Evolutionary conservation across 2,797 vertebrate species (phyloP).

Genomic region (Myotis daubentonii): DNA sequence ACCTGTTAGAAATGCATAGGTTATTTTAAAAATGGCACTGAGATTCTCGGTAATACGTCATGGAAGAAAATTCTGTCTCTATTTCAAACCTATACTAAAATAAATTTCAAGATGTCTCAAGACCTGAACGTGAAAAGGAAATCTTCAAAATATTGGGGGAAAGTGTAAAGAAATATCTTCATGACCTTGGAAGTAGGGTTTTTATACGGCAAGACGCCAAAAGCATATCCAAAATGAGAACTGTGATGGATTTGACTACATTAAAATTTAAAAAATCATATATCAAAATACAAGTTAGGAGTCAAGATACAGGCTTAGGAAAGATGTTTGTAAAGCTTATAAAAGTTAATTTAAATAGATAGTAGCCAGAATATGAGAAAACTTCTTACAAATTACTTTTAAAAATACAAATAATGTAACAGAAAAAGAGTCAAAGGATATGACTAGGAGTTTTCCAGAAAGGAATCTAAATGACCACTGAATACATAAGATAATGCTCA

Average conservation of each 20-base stretch:
- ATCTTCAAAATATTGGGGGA: slow-evolving; percentile 28
- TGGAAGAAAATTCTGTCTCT: slow-evolving; percentile 39
- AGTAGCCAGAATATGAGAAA: slow-evolving; percentile 46
- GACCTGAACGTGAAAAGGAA: neutral
- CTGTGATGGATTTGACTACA: slow-evolving; percentile 17
- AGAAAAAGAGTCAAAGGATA: slow-evolving; percentile 5
- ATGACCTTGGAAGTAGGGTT: slow-evolving; percentile 23
- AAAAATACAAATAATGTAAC: slow-evolving; percentile 45
- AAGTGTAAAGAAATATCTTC: slow-evolving; percentile 29
- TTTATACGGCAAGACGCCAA: slow-evolving; percentile 29
- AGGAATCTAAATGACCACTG: neutral
- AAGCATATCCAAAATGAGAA: neutral
- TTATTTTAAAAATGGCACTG: slow-evolving; percentile 25
- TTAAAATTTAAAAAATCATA: slow-evolving; percentile 48
- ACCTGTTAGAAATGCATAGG: neutral
- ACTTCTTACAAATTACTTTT: neutral
- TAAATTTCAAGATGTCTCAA: slow-evolving; percentile 22
- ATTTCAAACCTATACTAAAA: slow-evolving; percentile 25
- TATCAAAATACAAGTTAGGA: slow-evolving; percentile 53
- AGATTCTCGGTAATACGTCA: neutral
- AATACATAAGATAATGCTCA: neutral
- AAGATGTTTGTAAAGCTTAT: slow-evolving; percentile 29
- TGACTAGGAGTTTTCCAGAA: slow-evolving; percentile 35
- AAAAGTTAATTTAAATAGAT: slow-evolving; percentile 25
- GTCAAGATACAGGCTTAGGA: slow-evolving; percentile 49